Conservation (phyloP, 1,140 invertebrate genomes). For the Antheraea mylitta region DNA sequence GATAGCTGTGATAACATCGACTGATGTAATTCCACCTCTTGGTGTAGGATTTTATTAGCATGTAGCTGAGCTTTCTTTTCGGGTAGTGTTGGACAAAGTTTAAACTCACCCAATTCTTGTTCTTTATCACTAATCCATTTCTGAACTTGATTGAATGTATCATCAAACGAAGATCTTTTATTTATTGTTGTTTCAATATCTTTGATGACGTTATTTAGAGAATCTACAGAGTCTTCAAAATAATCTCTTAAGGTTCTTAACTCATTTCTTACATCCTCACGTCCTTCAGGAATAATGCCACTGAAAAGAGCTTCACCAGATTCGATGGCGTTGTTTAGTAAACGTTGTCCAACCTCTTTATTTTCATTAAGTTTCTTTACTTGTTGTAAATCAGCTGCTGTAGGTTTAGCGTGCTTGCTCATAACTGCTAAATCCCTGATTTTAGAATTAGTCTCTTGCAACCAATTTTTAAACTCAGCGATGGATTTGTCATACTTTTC, state of each 20-base stretch:
- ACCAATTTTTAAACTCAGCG: slow-evolving; percentile 88
- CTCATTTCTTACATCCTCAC: slow-evolving; percentile 91
- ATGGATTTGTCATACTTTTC: slow-evolving; percentile 84
- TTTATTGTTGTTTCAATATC: slow-evolving; percentile 91
- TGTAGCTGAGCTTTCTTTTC: slow-evolving; percentile 93
- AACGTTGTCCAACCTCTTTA: slow-evolving; percentile 87
- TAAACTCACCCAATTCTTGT: slow-evolving; percentile 83
- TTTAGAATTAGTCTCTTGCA: slow-evolving; percentile 85
- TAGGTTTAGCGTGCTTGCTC: slow-evolving; percentile 83
- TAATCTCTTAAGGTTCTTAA: slow-evolving; percentile 88
- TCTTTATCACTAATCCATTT: slow-evolving; percentile 89
- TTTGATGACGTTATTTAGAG: slow-evolving; percentile 91
- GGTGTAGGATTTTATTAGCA: slow-evolving; percentile 85
- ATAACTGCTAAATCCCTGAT: slow-evolving; percentile 85
- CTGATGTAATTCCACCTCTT: slow-evolving; percentile 91
- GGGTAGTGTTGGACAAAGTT: slow-evolving; percentile 86
- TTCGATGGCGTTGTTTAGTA: slow-evolving; percentile 90
- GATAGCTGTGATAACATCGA: slow-evolving; percentile 88
- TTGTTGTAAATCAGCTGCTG: slow-evolving; percentile 85
- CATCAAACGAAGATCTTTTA: slow-evolving; percentile 93
- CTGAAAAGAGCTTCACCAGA: slow-evolving; percentile 93
- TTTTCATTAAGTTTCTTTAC: slow-evolving; percentile 87
- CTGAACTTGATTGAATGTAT: slow-evolving; percentile 90
- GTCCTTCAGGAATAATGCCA: slow-evolving; percentile 90
- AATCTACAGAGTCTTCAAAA: slow-evolving; percentile 91